Evolutionary conservation across 2,888 invertebrate species (phyloP), one percentile per base, ranked within the genome.

Genomic region (Frankliniella intonsa): DNA sequence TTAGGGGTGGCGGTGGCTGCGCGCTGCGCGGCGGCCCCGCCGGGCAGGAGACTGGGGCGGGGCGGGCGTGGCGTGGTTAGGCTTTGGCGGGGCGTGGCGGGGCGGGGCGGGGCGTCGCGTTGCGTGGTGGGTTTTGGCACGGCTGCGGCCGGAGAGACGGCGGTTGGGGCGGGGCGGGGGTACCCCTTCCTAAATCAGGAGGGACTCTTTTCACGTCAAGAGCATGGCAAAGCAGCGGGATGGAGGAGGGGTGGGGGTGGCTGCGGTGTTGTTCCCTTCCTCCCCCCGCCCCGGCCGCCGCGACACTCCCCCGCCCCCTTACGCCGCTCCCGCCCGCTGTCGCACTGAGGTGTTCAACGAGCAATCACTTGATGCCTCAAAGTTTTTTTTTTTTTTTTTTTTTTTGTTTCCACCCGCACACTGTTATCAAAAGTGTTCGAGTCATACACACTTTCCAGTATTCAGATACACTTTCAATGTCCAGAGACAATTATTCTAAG

Each of bases 161-260:
- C 5, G 38, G 38, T 5, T 17, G 62, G 62, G 62, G 17, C n/a
- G 17, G 17, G 62, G 62, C 62, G 62, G 17, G 69, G 19, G 22
- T n/a, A 19, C 69, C 22, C 69, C n/a, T 69, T 22, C 22, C 69
- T 69, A 69, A 69, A 69, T 69, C 69, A 69, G 69, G 69, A 14
- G 69, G 22, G 69, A 69, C 69, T 69, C 69, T 69, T 69, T 69
- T 69, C 69, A 69, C 69, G 69, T 69, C 69, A 69, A 69, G 69
- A 69, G 69, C 69, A 69, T 22, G 69, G 69, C 69, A 22, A n/a
- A 69, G 69, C 69, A 55, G 55, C 38, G 38, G 38, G 55, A 8
- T 2, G 62, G 19, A 17, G 62, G 17, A 14, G 62, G 17, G 1
- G 62, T 17, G 17, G 62, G 17, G 11, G 62, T 17, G 62, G 62